Conservation (phyloP, 2,113 vertebrate genomes). For the Clarias gariepinus region DNA sequence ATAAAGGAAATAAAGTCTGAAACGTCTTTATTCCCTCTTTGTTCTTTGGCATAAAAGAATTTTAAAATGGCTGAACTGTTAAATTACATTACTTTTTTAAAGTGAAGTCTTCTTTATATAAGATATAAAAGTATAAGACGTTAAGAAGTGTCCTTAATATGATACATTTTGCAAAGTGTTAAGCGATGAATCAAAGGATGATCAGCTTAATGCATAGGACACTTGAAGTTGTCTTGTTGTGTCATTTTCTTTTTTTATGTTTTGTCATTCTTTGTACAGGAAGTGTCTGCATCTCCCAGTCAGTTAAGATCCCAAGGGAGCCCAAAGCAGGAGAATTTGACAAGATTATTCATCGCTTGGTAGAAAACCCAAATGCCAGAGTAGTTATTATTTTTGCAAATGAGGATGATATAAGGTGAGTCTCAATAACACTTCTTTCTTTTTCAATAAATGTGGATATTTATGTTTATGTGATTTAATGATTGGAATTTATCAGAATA, state of each 20-base stretch:
- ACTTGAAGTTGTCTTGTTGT: conserved; percentile 4
- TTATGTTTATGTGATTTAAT: conserved; percentile 3
- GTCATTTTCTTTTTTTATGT: background rate
- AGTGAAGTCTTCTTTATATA: background rate
- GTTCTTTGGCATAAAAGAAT: background rate
- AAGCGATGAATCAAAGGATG: background rate
- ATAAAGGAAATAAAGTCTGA: background rate
- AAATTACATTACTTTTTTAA: conserved; percentile 8
- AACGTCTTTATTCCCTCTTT: conserved; percentile 3
- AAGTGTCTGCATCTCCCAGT: conserved; percentile 95
- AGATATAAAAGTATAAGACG: too few species aligned
- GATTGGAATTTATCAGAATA: background rate
- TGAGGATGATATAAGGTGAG: conserved; percentile 95
- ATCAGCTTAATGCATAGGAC: background rate
- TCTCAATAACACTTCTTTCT: background rate
- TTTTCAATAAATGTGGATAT: background rate
- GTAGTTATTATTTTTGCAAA: conserved; percentile 96
- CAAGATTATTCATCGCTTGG: conserved; percentile 90
- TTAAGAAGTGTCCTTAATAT: background rate
- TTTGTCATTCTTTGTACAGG: conserved; percentile 70
- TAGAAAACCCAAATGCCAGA: conserved; percentile 93
- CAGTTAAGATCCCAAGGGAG: conserved; percentile 95
- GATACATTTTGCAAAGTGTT: background rate
- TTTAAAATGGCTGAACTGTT: conserved; percentile 10
- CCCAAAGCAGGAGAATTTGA: conserved; percentile 92